Evolutionary conservation across 2,113 vertebrate genomes (phyloP).

Genomic region (Malaclemys terrapin): DNA sequence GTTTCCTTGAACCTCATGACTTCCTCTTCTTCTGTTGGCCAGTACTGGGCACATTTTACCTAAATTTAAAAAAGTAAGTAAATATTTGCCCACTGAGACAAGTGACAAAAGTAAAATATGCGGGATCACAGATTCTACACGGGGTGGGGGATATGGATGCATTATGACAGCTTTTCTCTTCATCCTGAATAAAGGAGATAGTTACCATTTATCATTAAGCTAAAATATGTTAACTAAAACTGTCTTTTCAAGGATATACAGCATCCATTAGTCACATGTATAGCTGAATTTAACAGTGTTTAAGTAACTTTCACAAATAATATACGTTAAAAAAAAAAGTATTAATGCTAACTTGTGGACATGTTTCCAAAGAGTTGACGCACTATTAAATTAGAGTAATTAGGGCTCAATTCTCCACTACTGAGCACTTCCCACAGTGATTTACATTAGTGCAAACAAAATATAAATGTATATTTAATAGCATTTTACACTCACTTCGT

Average conservation of each 20-base stretch:
- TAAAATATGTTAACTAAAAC: background rate
- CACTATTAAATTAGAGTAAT: background rate
- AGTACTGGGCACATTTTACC: constrained; percentile 99
- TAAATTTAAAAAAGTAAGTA: constrained; percentile 61
- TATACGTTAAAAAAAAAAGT: background rate
- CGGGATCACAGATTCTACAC: background rate
- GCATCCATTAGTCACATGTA: background rate
- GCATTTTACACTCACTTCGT: background rate
- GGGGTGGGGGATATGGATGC: background rate
- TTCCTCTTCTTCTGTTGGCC: constrained; percentile 90
- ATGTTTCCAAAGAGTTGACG: background rate
- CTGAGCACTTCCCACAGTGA: background rate
- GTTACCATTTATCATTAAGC: no score
- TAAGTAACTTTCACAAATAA: no score
- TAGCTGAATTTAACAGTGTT: background rate
- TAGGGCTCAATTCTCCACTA: background rate
- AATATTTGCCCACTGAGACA: background rate
- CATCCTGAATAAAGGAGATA: background rate
- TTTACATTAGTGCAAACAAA: background rate
- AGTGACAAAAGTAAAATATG: background rate
- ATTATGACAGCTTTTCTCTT: background rate
- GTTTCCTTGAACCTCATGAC: constrained; percentile 94
- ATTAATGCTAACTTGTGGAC: background rate
- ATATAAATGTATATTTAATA: background rate
- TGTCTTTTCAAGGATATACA: background rate